phyloP scores from a whole-genome alignment of 2,888 invertebrate species.

The Acanthosepion pharaonis region DNA sequence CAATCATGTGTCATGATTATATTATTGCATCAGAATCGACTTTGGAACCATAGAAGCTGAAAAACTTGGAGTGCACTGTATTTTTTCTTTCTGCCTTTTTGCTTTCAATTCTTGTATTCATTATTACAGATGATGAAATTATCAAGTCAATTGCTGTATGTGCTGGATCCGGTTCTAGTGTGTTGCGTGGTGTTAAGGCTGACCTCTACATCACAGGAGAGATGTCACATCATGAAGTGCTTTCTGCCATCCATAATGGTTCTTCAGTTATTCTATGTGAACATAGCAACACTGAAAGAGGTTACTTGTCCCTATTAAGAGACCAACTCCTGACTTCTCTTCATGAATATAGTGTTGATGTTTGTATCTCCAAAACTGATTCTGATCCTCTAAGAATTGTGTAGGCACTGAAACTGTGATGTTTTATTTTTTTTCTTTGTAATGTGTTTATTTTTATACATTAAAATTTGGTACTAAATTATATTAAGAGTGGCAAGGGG shows the following conservation, averaged over 20 bases:
- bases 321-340: slow-evolving; percentile 64
- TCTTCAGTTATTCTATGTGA: slow-evolving; percentile 89
- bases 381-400: slow-evolving; percentile 85
- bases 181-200: slow-evolving; percentile 82
- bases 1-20: no score
- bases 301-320: slow-evolving; percentile 83
- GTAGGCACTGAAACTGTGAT: slow-evolving; percentile 66
- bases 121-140: background rate
- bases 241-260: slow-evolving; percentile 88
- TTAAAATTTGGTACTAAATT: no score
- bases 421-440: background rate
- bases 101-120: no score
- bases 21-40: no score
- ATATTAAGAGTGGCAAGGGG: no score
- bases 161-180: slow-evolving; percentile 89
- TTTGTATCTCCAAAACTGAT: slow-evolving; percentile 84
- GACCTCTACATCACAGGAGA: slow-evolving; percentile 91
- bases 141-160: slow-evolving; percentile 84
- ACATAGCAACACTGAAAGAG: slow-evolving; percentile 94
- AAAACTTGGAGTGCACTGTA: no score
- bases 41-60: no score
- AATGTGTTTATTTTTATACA: no score
- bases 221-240: slow-evolving; percentile 94
- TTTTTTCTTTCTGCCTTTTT: slow-evolving; percentile 48
- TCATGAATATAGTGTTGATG: slow-evolving; percentile 77